These are phyloP conservation scores for Cricetomys ansorgei DNA, from an alignment of 2,113 vertebrate species.

Conservation along the genomic window DNA sequence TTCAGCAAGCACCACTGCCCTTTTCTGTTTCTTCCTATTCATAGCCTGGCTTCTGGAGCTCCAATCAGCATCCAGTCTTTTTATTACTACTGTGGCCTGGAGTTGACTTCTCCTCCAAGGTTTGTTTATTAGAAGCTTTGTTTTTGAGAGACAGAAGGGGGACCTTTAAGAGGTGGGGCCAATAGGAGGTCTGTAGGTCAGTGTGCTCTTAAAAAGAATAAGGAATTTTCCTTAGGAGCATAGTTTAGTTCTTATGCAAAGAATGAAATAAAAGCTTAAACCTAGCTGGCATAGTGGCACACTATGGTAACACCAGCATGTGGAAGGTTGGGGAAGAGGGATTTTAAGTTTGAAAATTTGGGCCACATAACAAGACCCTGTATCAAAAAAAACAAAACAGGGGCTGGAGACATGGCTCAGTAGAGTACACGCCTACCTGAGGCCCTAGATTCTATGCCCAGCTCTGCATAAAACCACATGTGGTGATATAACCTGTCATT, in stretches of 20 bases:
- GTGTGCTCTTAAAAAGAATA: neutral
- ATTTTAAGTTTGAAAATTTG: neutral
- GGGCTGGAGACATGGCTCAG: neutral
- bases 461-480: neutral
- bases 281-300: neutral
- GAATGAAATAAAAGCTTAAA: neutral
- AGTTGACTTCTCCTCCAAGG: neutral
- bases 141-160: neutral
- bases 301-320: neutral
- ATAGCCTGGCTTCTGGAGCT: neutral
- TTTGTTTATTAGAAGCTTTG: neutral
- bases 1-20: neutral
- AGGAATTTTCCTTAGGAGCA: neutral
- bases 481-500: neutral
- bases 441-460: neutral
- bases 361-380: neutral
- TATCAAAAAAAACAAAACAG: neutral
- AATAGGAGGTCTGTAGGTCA: neutral
- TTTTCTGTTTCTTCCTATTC: neutral
- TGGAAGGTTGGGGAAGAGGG: neutral
- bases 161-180: neutral
- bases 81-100: neutral
- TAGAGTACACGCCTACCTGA: neutral
- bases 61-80: too few relatives aligned
- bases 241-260: neutral